Conservation (phyloP, 1,140 invertebrate genomes). For the Caenorhabditis inopinata region DNA sequence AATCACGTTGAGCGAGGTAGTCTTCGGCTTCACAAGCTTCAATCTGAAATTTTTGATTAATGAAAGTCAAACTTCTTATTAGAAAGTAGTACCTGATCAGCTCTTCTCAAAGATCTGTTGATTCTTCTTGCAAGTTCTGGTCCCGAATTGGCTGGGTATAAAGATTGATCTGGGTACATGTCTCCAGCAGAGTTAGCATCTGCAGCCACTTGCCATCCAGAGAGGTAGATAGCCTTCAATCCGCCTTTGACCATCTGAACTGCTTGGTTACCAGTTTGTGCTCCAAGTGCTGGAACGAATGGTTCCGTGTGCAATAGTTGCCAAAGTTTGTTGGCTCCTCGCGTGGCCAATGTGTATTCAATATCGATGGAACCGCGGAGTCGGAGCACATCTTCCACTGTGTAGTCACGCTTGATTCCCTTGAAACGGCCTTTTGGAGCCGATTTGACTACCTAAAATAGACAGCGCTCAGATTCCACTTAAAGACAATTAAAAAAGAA, state of each 20-base stretch:
- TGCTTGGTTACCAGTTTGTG: conserved; percentile 67
- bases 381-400: conserved; percentile 66
- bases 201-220: conserved; percentile 68
- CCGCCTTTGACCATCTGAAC: conserved; percentile 68
- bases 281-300: conserved; percentile 66
- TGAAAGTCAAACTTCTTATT: conserved; percentile 1
- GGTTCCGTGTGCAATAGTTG: conserved; percentile 63
- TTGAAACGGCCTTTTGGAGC: conserved; percentile 66
- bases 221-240: conserved; percentile 67
- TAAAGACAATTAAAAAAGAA: too few species aligned
- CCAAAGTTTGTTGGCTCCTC: conserved; percentile 66
- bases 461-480: too few species aligned
- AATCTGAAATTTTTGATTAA: conserved; percentile 36
- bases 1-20: conserved; percentile 62
- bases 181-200: conserved; percentile 65
- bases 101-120: conserved; percentile 65
- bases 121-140: conserved; percentile 66
- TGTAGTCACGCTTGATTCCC: conserved; percentile 65
- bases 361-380: conserved; percentile 66
- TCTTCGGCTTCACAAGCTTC: conserved; percentile 60
- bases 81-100: conserved; percentile 58
- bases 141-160: conserved; percentile 67
- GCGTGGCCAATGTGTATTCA: conserved; percentile 66
- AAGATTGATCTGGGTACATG: conserved; percentile 68
- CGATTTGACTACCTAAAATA: conserved; percentile 60